A percentile compares a stretch with the other conserved stretches of the same genome.
phyloP scores from a whole-genome alignment of 2,888 invertebrate species.

The Conistra vaccinii region DNA sequence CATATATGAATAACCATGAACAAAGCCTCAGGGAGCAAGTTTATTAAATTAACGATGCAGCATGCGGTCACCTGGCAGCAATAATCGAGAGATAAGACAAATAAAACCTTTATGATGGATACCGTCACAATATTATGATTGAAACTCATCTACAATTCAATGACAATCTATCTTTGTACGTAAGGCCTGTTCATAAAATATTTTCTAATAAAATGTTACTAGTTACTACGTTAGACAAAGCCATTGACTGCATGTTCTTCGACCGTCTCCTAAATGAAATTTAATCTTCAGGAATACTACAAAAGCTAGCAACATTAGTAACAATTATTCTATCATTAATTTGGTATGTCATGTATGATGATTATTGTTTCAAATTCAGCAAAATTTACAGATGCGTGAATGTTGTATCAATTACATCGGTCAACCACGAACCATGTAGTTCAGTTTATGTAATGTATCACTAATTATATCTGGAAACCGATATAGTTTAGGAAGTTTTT shows the following conservation, averaged over 20 bases:
- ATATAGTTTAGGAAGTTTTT: slow-evolving; percentile 4
- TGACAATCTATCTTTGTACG: slow-evolving; percentile 51
- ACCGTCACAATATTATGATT: slow-evolving; percentile 71
- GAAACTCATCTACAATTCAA: slow-evolving; percentile 72
- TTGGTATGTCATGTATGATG: neutral
- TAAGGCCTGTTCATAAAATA: slow-evolving; percentile 47
- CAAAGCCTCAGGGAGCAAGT: slow-evolving; percentile 61
- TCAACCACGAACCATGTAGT: slow-evolving; percentile 37
- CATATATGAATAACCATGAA: slow-evolving; percentile 59
- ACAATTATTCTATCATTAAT: neutral
- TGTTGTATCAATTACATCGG: slow-evolving; percentile 34
- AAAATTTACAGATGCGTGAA: slow-evolving; percentile 31
- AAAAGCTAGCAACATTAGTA: neutral
- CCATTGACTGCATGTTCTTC: neutral
- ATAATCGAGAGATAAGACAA: slow-evolving; percentile 70
- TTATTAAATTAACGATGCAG: slow-evolving; percentile 65
- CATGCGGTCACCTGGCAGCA: slow-evolving; percentile 61
- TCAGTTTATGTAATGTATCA: slow-evolving; percentile 12
- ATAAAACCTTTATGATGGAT: slow-evolving; percentile 74
- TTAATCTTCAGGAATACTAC: neutral
- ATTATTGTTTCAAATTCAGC: slow-evolving; percentile 25
- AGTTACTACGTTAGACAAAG: neutral
- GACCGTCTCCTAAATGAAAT: neutral
- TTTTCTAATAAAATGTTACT: slow-evolving; percentile 2
- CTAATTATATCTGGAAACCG: slow-evolving; percentile 20